Conservation (phyloP, 1,140 invertebrate genomes). For the Diorhabda sublineata region DNA sequence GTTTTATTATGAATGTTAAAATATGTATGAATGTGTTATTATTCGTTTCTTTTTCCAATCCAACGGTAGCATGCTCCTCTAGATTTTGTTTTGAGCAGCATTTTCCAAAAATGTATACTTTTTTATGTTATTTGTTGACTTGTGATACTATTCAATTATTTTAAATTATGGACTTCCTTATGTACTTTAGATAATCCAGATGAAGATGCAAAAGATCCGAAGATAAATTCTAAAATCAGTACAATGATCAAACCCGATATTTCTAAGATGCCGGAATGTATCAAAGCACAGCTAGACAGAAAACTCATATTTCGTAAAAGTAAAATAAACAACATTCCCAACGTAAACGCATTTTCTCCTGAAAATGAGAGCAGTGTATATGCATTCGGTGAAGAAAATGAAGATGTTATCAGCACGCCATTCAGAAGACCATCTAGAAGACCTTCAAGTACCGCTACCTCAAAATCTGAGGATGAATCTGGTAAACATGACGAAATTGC, state of each 20-base stretch:
- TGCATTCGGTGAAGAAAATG: slow-evolving; percentile 64
- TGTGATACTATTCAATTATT: too few species aligned
- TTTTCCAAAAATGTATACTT: too few species aligned
- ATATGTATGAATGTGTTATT: too few species aligned
- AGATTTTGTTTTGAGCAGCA: too few species aligned
- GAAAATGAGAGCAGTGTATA: slow-evolving; percentile 69
- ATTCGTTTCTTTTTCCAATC: too few species aligned
- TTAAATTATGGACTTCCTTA: too few species aligned
- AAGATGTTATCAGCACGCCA: slow-evolving; percentile 52
- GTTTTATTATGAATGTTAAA: too few species aligned
- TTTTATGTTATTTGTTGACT: too few species aligned
- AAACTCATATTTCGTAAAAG: slow-evolving; percentile 56
- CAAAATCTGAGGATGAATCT: slow-evolving; percentile 45
- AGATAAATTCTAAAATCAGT: neutral
- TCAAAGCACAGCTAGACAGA: slow-evolving; percentile 41
- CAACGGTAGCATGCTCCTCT: too few species aligned
- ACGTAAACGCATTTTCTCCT: slow-evolving; percentile 60
- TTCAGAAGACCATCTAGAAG: slow-evolving; percentile 53
- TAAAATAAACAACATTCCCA: slow-evolving; percentile 48
- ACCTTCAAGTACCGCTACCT: slow-evolving; percentile 48
- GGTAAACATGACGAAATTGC: slow-evolving; percentile 41
- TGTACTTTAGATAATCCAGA: too few species aligned
- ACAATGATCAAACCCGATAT: slow-evolving; percentile 5
- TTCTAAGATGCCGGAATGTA: slow-evolving; percentile 2
- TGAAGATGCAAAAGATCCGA: neutral